Percentiles rank a stretch among this genome's conserved stretches.
phyloP scores from a whole-genome alignment of 2,888 invertebrate genomes.

The Nycteola revayana region DNA sequence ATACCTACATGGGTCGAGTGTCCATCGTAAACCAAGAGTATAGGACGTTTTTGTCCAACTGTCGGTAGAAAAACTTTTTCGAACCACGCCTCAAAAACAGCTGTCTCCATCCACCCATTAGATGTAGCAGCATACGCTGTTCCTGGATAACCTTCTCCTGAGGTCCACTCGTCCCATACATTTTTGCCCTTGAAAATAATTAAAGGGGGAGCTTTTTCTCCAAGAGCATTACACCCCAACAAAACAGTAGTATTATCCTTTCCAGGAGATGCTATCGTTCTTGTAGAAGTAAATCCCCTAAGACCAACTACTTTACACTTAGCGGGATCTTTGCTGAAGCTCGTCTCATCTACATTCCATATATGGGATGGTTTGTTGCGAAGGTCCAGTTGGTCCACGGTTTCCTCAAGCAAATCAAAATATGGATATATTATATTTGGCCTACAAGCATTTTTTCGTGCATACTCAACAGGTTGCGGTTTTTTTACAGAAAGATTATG shows the following conservation, averaged over 20 bases:
- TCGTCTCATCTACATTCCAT: conserved; percentile 28
- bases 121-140: conserved; percentile 10
- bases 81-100: conserved; percentile 2
- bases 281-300: conserved; percentile 10
- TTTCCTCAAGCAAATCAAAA: conserved; percentile 25
- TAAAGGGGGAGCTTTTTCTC: conserved; percentile 31
- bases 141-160: conserved; percentile 26
- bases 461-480: conserved; percentile 43
- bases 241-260: conserved; percentile 8
- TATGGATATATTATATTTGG: conserved; percentile 22
- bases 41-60: conserved; percentile 23
- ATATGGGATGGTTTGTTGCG: conserved; percentile 17
- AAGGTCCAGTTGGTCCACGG: conserved; percentile 16
- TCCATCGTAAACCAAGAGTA: conserved; percentile 32
- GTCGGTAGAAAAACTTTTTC: conserved; percentile 13
- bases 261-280: conserved; percentile 27
- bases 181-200: conserved; percentile 32
- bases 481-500: conserved; percentile 45
- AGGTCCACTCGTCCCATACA: conserved; percentile 24
- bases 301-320: conserved; percentile 15
- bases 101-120: conserved; percentile 39
- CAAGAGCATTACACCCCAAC: conserved; percentile 23
- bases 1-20: conserved; percentile 11
- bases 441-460: conserved; percentile 26
- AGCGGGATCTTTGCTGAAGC: conserved; percentile 17